Conservation (phyloP, 30 jellyfish, hydroid and myxozoan genomes). For the Turritopsis dohrnii region DNA sequence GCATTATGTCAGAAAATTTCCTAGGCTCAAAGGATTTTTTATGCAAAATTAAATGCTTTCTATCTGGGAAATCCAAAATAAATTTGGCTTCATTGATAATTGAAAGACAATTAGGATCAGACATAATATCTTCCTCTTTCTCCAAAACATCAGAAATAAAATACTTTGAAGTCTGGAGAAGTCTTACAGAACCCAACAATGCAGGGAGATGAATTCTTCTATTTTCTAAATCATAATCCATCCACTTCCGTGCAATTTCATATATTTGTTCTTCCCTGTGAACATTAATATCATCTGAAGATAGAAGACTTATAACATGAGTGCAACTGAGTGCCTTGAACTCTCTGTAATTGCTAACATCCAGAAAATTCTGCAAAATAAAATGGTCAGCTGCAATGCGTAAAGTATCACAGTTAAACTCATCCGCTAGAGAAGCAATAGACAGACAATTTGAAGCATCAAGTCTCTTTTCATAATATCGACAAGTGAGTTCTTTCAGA, state of each 20-base stretch:
- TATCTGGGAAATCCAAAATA: constrained; percentile 57
- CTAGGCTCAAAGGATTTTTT: constrained; percentile 38
- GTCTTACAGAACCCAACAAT: constrained; percentile 62
- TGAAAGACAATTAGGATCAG: constrained; percentile 35
- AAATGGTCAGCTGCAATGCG: constrained; percentile 75
- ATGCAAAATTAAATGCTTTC: constrained; percentile 40
- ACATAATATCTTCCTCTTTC: constrained; percentile 41
- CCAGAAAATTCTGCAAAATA: constrained; percentile 61
- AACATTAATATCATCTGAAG: constrained; percentile 58
- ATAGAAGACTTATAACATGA: constrained; percentile 66
- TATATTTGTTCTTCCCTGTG: constrained; percentile 63
- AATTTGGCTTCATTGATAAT: constrained; percentile 53
- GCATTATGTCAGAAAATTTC: constrained; percentile 38
- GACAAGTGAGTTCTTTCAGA: constrained; percentile 80
- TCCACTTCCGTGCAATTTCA: constrained; percentile 80
- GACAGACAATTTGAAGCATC: constrained; percentile 91
- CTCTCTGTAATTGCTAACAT: constrained; percentile 87
- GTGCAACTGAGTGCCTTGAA: constrained; percentile 45
- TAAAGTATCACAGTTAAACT: constrained; percentile 71
- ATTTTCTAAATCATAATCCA: constrained; percentile 38
- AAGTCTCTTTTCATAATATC: constrained; percentile 80
- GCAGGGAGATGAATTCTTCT: constrained; percentile 30
- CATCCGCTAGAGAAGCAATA: constrained; percentile 91
- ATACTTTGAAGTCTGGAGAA: constrained; percentile 61
- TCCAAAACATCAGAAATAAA: constrained; percentile 76